A percentile compares a stretch with the other conserved stretches of the same genome.
Evolutionary conservation across 2,888 invertebrate species (phyloP).

Genomic region (Orchesella flavescens): DNA sequence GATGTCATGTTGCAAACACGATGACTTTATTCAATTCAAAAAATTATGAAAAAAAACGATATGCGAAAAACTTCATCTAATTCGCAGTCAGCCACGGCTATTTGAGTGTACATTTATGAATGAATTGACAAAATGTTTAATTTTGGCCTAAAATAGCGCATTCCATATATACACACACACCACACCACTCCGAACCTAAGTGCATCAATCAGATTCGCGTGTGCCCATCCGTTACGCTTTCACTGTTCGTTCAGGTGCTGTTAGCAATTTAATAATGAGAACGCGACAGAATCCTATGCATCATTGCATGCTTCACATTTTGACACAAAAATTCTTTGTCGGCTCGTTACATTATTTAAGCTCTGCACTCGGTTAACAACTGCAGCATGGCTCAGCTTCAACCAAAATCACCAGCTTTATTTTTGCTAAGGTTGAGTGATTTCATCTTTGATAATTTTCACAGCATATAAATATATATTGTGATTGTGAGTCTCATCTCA

Average conservation of each 20-base stretch:
- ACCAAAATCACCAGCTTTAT: not conserved
- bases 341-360: constrained; percentile 27
- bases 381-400: not conserved
- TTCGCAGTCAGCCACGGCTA: too few species aligned
- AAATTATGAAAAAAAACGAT: too few species aligned
- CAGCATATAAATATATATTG: constrained; percentile 15
- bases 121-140: not conserved
- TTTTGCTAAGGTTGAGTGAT: constrained; percentile 49
- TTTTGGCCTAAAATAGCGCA: too few species aligned
- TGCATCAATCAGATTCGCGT: constrained; percentile 37
- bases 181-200: constrained; percentile 4
- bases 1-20: not conserved
- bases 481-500: too few species aligned
- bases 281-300: constrained; percentile 58
- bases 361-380: not conserved
- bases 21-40: not conserved
- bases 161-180: too few species aligned
- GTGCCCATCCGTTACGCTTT: constrained; percentile 60
- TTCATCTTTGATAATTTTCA: constrained; percentile 54
- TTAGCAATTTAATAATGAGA: constrained; percentile 56
- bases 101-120: not conserved
- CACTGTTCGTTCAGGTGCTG: constrained; percentile 53
- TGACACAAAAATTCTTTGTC: constrained; percentile 49
- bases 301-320: constrained; percentile 54
- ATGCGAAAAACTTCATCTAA: too few species aligned